Percentiles rank a stretch among this genome's conserved stretches.
phyloP scores from a whole-genome alignment of 2,797 vertebrate genomes.

The Bucorvus abyssinicus region DNA sequence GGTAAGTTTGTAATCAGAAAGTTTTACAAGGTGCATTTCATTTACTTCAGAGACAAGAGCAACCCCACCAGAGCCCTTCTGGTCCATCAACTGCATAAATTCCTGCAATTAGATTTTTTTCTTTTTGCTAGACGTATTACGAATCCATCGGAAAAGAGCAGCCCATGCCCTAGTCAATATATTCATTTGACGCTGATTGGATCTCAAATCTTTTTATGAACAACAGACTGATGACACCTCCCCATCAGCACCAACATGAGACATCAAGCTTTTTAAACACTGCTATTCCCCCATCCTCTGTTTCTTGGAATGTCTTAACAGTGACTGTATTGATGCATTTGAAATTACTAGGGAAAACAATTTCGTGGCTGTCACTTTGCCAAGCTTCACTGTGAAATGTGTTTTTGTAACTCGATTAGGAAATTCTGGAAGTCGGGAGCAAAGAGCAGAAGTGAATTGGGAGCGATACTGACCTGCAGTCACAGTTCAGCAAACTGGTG shows the following conservation, averaged over 20 bases:
- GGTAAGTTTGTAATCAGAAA: not conserved
- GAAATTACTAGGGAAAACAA: slow-evolving; percentile 22
- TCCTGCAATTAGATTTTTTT: not conserved
- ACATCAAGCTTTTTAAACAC: not conserved
- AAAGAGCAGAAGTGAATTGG: not conserved
- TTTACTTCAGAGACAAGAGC: not conserved
- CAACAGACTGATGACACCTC: slow-evolving; percentile 28
- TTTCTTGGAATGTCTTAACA: slow-evolving; percentile 24
- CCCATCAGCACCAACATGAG: not conserved
- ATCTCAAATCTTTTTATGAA: not conserved
- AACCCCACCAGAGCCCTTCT: not conserved
- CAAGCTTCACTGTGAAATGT: not conserved
- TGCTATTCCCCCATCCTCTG: not conserved
- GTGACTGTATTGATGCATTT: not conserved
- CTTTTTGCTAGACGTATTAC: not conserved
- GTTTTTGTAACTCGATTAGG: not conserved
- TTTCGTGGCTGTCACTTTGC: slow-evolving; percentile 4
- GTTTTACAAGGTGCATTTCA: not conserved
- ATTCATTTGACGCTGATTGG: not conserved
- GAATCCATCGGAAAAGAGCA: slow-evolving; percentile 1
- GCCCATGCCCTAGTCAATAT: not conserved
- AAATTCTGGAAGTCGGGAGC: not conserved
- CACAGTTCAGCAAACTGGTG: not conserved
- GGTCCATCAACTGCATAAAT: not conserved
- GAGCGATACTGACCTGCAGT: not conserved